Evolutionary conservation across 2,797 vertebrate species (phyloP), one percentile per base, ranked within the genome.

Genomic region (Takifugu rubripes): DNA sequence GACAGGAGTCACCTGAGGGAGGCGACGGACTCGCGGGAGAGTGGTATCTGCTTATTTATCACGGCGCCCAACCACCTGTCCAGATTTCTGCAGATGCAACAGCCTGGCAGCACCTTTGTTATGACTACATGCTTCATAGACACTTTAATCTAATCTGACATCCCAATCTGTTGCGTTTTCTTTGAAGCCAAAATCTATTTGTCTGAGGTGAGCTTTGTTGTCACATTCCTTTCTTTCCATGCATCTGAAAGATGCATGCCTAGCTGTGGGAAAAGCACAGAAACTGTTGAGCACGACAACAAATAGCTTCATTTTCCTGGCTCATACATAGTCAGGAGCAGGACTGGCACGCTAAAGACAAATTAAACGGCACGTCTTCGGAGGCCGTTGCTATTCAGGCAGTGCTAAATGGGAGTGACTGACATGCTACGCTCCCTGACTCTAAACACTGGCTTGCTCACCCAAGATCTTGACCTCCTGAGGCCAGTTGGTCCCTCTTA

Each of bases 71-170:
- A 68, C 79, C 82, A 81, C 85, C 81, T 83, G 79, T 84, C 72
- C 67, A 77, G 62, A 66, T 72, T 72, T 68, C 59, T 81, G 79
- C 81, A 75, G 77, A 84, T 77, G 78, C 84, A 81, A 82, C 72
- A 80, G 78, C 73, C 72, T 77, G 77, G 71, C 63, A 74, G 64
- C 67, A 53, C 67, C 77, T 81, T 79, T 86, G 84, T 82, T 85
- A 82, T 82, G 83, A 77, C 77, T 82, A 70, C 68, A 72, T 76
- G 79, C 82, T 83, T 81, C 72, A 75, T 72, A 81, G 66, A 79
- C 76, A 68, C 81, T 74, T 66, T 66, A 77, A 86, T 87, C 75
- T 83, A 81, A 86, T 85, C 82, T 78, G 82, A 84, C 84, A 75
- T 82, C 75, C 84, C 84, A 84, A 85, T 87, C 82, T 80, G 82